Evolutionary conservation across 2,797 vertebrate species (phyloP), one percentile per base, ranked within the genome.

Genomic region (Fistularia commersonii): DNA sequence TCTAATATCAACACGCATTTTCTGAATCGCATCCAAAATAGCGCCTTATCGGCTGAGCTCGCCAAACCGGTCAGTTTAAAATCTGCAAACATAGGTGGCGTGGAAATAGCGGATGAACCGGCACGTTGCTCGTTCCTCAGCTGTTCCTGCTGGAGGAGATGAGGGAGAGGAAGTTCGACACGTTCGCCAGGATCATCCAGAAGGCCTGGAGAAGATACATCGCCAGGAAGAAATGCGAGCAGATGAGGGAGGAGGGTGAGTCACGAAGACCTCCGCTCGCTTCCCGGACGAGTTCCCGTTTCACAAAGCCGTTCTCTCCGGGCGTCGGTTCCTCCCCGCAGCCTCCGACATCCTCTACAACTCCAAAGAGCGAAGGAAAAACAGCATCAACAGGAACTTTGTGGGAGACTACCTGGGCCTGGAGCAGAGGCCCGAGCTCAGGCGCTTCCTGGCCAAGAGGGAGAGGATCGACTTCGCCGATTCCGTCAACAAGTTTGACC

Each of bases 371-470:
- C 69, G 96, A 3, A 73, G 96, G 67, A 91, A 83, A 60, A 98
- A 99, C 82, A 99, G 96, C 84, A 97, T 99, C 82, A 99, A 99
- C 82, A 89, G 97, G 65, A 99, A 99, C 81, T 99, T 99, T 0
- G 93, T 99, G 0, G 97, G 97, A 0, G 97, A 99, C 78, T 99
- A 99, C 68, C 88, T 99, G 50, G 97, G 97, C 15, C 91, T 99
- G 88, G 96, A 99, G 74, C 94, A 98, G 56, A 84, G 73, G 52
- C 95, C 96, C 0, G 97, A 99, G 77, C 88, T 99, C 54, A 85
- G 95, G 0, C 95, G 95, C 85, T 99, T 99, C 80, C 87, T 99
- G 72, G 59, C 86, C 76, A 98, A 95, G 84, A 86, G 96, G 44
- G 97, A 99, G 54, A 85, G 94, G 0, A 52, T 99, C 0, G 97